Evolutionary conservation across 2,113 vertebrate species (phyloP).

Genomic region (Actinemys pallida): DNA sequence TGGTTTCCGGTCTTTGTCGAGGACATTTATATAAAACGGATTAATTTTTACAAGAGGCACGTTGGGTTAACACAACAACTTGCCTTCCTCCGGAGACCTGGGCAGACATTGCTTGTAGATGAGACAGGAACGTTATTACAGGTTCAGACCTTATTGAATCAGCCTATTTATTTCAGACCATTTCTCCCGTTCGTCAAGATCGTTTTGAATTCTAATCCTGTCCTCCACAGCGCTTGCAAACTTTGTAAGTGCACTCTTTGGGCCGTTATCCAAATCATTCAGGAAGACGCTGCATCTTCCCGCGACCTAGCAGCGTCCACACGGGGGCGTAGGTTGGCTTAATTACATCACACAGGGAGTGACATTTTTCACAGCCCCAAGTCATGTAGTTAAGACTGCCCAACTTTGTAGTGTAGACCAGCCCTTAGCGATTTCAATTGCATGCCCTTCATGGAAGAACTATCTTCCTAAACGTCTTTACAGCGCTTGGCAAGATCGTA

Average conservation of each 20-base stretch:
- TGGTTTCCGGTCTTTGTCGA: conserved; percentile 26
- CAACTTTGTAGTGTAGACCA: neutral
- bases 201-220: neutral
- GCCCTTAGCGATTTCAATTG: neutral
- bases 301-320: neutral
- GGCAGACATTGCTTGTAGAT: neutral
- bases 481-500: neutral
- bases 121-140: neutral
- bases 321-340: neutral
- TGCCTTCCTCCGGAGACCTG: neutral
- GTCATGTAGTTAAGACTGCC: neutral
- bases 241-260: neutral
- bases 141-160: neutral
- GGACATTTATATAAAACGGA: conserved; percentile 61
- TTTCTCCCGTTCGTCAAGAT: neutral
- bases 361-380: neutral
- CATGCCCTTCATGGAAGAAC: neutral
- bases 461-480: neutral
- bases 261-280: neutral
- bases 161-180: neutral
- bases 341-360: neutral
- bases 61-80: conserved; percentile 22
- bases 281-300: neutral
- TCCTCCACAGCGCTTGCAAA: neutral
- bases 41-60: conserved; percentile 35